A percentile compares a stretch with the other conserved stretches of the same genome.
Evolutionary conservation across 2,113 vertebrate genomes (phyloP).

Genomic region (Pongo abelii): DNA sequence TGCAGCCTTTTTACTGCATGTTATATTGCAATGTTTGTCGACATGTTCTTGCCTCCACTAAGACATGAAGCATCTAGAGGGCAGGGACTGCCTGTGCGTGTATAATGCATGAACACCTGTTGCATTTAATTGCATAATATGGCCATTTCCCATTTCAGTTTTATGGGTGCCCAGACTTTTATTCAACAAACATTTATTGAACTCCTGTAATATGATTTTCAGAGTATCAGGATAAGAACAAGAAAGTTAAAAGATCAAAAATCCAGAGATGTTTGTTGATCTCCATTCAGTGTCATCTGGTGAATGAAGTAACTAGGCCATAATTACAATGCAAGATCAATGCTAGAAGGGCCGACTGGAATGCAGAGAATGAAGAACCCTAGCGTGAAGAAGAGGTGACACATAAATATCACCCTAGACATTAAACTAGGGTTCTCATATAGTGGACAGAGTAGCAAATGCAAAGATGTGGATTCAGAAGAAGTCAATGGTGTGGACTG

Average conservation of each 20-base stretch:
- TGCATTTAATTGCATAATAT: background rate
- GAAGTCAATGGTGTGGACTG: rapidly evolving
- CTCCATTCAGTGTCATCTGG: background rate
- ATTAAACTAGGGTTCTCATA: background rate
- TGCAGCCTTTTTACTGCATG: background rate
- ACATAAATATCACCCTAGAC: too few species aligned
- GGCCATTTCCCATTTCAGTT: background rate
- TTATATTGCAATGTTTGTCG: background rate
- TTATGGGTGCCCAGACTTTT: background rate
- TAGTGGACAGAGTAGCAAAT: rapidly evolving
- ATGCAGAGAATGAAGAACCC: background rate
- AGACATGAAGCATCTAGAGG: background rate
- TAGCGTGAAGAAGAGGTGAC: background rate
- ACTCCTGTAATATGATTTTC: background rate
- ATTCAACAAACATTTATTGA: background rate
- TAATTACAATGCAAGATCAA: background rate
- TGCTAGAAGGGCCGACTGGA: too few species aligned
- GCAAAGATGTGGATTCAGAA: rapidly evolving
- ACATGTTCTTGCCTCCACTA: background rate
- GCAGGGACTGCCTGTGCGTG: background rate
- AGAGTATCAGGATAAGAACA: background rate
- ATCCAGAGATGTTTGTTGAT: background rate
- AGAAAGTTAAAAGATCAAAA: background rate
- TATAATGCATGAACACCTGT: rapidly evolving
- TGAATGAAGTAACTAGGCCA: background rate